phyloP scores from a whole-genome alignment of 2,797 vertebrate genomes.

The Psittacula derbiana region DNA sequence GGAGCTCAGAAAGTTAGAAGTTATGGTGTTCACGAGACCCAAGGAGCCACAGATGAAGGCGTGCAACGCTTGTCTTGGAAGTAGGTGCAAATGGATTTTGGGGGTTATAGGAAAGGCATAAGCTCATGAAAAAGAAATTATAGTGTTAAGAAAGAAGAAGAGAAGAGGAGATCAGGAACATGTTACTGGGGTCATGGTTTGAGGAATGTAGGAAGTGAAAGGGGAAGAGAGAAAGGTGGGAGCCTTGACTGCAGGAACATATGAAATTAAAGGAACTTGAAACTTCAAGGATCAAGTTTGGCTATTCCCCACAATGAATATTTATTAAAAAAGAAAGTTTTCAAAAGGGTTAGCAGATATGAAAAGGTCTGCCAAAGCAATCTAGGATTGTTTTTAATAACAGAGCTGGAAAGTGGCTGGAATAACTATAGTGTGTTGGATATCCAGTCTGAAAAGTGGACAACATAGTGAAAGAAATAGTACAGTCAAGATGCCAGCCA shows the following conservation, averaged over 20 bases:
- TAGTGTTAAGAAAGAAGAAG: background rate
- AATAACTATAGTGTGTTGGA: background rate
- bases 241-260: background rate
- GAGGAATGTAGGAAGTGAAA: background rate
- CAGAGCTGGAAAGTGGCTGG: background rate
- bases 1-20: background rate
- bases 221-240: background rate
- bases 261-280: background rate
- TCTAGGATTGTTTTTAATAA: background rate
- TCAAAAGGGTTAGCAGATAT: background rate
- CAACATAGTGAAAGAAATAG: background rate
- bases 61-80: fast-evolving
- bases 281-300: background rate
- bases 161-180: background rate
- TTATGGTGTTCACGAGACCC: fast-evolving
- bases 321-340: background rate
- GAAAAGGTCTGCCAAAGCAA: background rate
- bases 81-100: background rate
- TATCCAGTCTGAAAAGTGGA: background rate
- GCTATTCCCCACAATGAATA: background rate
- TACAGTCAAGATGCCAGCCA: background rate
- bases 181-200: background rate
- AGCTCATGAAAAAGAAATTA: background rate
- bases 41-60: background rate
- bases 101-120: background rate